These are phyloP conservation scores for Rhombomys opimus DNA, from an alignment of 2,113 vertebrate species.

Conservation along the genomic window DNA sequence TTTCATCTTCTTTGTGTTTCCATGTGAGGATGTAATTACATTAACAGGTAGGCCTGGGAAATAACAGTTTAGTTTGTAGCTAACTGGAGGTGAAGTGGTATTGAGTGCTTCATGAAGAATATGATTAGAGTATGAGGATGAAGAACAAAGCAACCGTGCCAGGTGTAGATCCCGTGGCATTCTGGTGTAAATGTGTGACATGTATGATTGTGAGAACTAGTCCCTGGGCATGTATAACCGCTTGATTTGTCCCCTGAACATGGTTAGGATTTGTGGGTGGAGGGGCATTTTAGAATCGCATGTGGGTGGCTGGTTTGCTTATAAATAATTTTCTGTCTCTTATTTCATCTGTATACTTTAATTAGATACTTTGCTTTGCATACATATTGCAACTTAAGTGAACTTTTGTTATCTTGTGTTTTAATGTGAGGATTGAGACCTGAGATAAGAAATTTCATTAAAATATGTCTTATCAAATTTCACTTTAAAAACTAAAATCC, in stretches of 20 bases:
- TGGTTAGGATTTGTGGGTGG: not conserved
- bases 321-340: constrained; percentile 38
- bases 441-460: constrained; percentile 70
- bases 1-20: not conserved
- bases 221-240: not conserved
- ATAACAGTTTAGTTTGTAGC: not conserved
- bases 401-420: constrained; percentile 42
- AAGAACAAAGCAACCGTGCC: not conserved
- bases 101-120: not conserved
- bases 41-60: not conserved
- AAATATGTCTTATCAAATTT: constrained; percentile 60
- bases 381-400: constrained; percentile 52
- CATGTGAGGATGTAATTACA: not conserved
- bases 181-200: not conserved
- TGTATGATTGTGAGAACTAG: not conserved
- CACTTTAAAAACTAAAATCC: constrained; percentile 69
- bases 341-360: constrained; percentile 62
- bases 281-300: not conserved
- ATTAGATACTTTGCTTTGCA: constrained; percentile 60
- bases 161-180: not conserved
- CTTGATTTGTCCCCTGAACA: constrained; percentile 13
- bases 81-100: not conserved
- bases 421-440: constrained; percentile 63
- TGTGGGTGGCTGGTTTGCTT: not conserved
- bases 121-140: not conserved